Conservation (phyloP, 2,888 invertebrate genomes). For the Lasioglossum vierecki region DNA sequence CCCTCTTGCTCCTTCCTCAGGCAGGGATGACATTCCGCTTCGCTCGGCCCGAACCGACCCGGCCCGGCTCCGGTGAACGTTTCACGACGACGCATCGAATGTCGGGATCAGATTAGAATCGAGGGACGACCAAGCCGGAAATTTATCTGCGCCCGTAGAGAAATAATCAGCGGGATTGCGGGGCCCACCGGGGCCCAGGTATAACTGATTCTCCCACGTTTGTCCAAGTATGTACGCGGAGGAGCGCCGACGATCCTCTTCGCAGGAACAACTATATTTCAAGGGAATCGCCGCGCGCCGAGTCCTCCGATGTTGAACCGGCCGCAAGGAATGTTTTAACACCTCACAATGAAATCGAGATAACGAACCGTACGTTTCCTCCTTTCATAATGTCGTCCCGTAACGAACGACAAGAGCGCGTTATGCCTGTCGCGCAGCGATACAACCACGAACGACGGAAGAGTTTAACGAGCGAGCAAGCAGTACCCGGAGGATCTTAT, state of each 20-base stretch:
- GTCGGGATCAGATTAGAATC: slow-evolving; percentile 82
- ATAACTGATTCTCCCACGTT: slow-evolving; percentile 67
- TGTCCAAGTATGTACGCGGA: slow-evolving; percentile 35
- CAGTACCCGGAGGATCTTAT: background rate
- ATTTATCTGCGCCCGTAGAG: slow-evolving; percentile 79
- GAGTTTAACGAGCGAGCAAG: slow-evolving; percentile 18
- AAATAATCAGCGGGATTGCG: slow-evolving; percentile 79
- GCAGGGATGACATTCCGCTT: slow-evolving; percentile 76
- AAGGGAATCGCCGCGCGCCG: slow-evolving; percentile 24
- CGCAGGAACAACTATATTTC: slow-evolving; percentile 56
- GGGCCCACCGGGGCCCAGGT: slow-evolving; percentile 66
- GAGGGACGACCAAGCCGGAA: slow-evolving; percentile 72
- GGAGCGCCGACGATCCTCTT: slow-evolving; percentile 20
- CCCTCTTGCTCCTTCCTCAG: slow-evolving; percentile 21
- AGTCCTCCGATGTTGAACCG: slow-evolving; percentile 22
- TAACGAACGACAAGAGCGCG: slow-evolving; percentile 9
- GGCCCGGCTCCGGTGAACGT: slow-evolving; percentile 64
- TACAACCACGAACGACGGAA: background rate
- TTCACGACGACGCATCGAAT: slow-evolving; percentile 78
- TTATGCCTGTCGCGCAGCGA: background rate
- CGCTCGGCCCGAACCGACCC: background rate
- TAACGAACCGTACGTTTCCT: slow-evolving; percentile 21
- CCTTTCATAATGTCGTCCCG: background rate
- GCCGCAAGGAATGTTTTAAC: slow-evolving; percentile 46
- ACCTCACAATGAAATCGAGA: slow-evolving; percentile 43